These are phyloP conservation scores for Illadopsis cleaveri DNA, from an alignment of 2,113 vertebrate species.

Conservation along the genomic window DNA sequence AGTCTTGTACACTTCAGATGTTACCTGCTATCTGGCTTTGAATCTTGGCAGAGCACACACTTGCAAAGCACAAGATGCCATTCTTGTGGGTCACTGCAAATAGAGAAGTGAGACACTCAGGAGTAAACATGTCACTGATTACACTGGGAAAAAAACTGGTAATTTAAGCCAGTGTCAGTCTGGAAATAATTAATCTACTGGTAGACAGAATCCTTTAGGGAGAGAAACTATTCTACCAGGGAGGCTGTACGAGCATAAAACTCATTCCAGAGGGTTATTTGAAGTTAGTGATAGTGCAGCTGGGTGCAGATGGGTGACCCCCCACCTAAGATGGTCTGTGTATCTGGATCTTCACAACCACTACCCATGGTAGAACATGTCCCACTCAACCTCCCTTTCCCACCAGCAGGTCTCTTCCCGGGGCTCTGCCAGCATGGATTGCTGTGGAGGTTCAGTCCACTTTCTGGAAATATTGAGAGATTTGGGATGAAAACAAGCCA, in stretches of 20 bases:
- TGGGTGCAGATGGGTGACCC: neutral
- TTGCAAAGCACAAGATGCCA: neutral
- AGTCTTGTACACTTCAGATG: neutral
- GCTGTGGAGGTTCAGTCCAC: neutral
- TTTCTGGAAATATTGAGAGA: neutral
- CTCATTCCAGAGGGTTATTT: neutral
- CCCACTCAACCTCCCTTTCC: rapidly evolving
- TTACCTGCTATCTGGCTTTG: neutral
- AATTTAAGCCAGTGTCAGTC: neutral
- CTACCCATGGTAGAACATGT: rapidly evolving
- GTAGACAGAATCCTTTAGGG: neutral
- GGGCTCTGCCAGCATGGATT: neutral
- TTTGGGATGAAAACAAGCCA: neutral
- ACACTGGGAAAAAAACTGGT: neutral
- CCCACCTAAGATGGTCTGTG: rapidly evolving
- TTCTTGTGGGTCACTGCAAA: neutral
- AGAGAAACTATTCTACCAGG: neutral
- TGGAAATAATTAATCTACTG: neutral
- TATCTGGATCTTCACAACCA: neutral
- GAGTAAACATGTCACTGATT: neutral
- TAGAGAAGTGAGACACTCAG: neutral
- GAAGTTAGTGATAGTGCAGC: neutral
- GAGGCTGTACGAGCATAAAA: neutral
- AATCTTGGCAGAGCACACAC: neutral
- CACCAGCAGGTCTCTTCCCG: rapidly evolving